These are phyloP conservation scores for Eilema caniola DNA, from an alignment of 2,888 invertebrate genomes.

Conservation along the genomic window DNA sequence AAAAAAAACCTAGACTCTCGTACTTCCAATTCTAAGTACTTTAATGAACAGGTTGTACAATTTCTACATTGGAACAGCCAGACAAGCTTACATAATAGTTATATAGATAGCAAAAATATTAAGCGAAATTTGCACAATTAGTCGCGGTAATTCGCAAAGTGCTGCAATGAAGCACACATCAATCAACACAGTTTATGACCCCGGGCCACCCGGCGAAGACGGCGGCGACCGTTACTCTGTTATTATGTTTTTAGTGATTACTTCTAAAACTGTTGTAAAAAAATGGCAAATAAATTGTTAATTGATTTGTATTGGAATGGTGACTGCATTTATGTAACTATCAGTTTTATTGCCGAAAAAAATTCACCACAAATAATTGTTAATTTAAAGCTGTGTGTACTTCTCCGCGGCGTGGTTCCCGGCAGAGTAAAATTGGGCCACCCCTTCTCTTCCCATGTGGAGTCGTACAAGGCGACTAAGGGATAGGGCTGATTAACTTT, in stretches of 20 bases:
- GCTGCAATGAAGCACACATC: slow-evolving; percentile 44
- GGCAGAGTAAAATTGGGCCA: too few relatives aligned
- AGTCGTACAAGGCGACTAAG: too few relatives aligned
- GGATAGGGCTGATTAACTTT: too few relatives aligned
- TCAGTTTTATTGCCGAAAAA: not conserved
- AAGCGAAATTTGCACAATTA: slow-evolving; percentile 44
- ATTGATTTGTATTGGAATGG: slow-evolving; percentile 29
- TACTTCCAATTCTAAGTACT: too few relatives aligned
- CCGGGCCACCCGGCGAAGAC: slow-evolving; percentile 4
- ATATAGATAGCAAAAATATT: slow-evolving; percentile 23
- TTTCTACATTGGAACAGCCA: slow-evolving; percentile 12
- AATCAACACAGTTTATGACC: slow-evolving; percentile 38
- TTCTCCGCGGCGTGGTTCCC: too few relatives aligned
- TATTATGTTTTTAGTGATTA: slow-evolving; percentile 20
- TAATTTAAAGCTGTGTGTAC: not conserved
- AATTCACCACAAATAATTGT: slow-evolving; percentile 3
- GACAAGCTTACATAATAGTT: not conserved
- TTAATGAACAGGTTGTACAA: too few relatives aligned
- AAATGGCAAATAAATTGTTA: slow-evolving; percentile 34
- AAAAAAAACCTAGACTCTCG: too few relatives aligned
- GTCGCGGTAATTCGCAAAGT: slow-evolving; percentile 48
- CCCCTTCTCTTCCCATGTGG: too few relatives aligned
- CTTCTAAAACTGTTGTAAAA: slow-evolving; percentile 36
- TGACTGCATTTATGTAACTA: not conserved
- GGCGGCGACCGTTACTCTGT: slow-evolving; percentile 36